Conservation (phyloP, 2,888 invertebrate species). For the Drosophila anomelani region DNA sequence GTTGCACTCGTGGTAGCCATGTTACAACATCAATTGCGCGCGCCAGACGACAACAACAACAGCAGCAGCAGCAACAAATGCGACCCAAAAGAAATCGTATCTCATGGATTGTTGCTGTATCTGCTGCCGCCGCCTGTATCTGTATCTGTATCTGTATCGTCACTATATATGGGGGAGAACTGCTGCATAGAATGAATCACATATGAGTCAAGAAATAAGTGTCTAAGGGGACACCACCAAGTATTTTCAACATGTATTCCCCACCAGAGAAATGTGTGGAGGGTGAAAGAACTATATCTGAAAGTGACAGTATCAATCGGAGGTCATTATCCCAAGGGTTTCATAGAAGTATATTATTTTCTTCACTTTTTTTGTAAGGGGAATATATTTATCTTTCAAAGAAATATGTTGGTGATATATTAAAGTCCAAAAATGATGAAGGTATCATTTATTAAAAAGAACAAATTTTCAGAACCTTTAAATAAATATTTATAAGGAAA, state of each 20-base stretch:
- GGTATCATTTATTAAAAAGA: background rate
- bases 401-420: background rate
- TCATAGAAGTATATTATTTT: slow-evolving; percentile 5
- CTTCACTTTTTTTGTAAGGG: background rate
- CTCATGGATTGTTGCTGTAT: slow-evolving; percentile 67
- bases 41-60: slow-evolving; percentile 70
- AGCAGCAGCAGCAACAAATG: slow-evolving; percentile 46
- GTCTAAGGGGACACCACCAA: slow-evolving; percentile 10
- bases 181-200: slow-evolving; percentile 40
- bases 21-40: slow-evolving; percentile 81
- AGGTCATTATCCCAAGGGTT: slow-evolving; percentile 27
- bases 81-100: slow-evolving; percentile 77
- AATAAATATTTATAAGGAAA: background rate
- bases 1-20: slow-evolving; percentile 81
- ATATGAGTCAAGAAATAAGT: slow-evolving; percentile 30
- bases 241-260: slow-evolving; percentile 8
- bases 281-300: slow-evolving; percentile 32
- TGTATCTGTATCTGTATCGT: slow-evolving; percentile 53
- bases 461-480: background rate
- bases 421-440: background rate
- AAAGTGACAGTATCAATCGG: slow-evolving; percentile 39
- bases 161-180: slow-evolving; percentile 8
- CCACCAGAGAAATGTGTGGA: background rate
- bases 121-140: slow-evolving; percentile 36
- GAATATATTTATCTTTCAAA: slow-evolving; percentile 1